Base-by-base conservation (phyloP, 2,113 vertebrate genomes). In the Lophura nycthemera region DNA sequence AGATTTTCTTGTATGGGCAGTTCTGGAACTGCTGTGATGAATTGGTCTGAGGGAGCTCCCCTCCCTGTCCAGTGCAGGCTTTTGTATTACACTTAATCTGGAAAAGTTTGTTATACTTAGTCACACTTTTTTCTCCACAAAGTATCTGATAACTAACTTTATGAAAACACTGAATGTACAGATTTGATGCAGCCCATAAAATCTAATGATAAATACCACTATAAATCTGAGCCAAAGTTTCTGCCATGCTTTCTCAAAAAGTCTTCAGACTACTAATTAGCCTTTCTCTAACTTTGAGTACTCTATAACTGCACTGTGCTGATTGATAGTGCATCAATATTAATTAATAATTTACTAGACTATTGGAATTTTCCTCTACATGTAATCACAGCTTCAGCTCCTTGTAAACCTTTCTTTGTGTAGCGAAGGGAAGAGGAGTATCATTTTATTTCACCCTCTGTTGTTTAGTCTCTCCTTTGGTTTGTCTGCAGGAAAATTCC, bases 281-380 rank as follows among this genome's bases (percentile, higher is more conserved):
- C 76, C 59, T 96, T 85, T 74, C 63, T 95, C 93, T 88, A 96
- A 84, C 71, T 94, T 77, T 78, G 93, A 91, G 93, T 93, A 86
- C 43, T 92, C 89, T 87, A 89, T 94, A 96, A 97, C 96, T 96
- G 96, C 88, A 90, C 78, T 93, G 38, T 61, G 21, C 78, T 92
- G 92, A 95, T 89, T 95, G 97, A 97, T 78, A 77, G 77, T 75
- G 75, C 69, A 91, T 97, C 97, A 50, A 97, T 97, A 96, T 93
- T 90, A 91, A 96, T 98, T 96, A 96, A 98, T 98, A 97, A 98
- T 98, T 97, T 92, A 97, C 66, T 69, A 61, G 83, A 65, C 54
- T 89, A 78, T 89, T 95, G 90, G 94, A 97, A 75, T 95, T 96
- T 96, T 96, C 89, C 59, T 78, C 67, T 86, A 70, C n/a, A 19